Evolutionary conservation across 2,797 vertebrate species (phyloP).

Genomic region (Acrocephalus scirpaceus): DNA sequence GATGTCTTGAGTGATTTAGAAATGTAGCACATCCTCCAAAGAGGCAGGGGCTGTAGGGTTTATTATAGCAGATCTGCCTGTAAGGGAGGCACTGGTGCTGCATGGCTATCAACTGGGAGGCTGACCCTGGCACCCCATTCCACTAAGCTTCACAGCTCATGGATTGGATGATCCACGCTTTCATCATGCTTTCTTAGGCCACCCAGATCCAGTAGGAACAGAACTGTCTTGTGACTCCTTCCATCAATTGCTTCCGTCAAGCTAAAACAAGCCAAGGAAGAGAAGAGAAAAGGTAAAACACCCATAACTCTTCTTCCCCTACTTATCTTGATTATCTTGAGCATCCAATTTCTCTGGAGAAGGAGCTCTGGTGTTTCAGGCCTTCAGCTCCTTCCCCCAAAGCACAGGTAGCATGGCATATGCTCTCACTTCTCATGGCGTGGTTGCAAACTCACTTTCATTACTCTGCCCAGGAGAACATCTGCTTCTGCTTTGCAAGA

Average conservation of each 20-base stretch:
- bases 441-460: neutral
- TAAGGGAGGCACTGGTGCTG: neutral
- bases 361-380: neutral
- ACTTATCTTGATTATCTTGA: neutral
- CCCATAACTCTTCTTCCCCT: neutral
- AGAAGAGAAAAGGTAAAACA: neutral
- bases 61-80: neutral
- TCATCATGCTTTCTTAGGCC: neutral
- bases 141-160: neutral
- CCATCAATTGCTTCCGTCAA: neutral
- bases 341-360: neutral
- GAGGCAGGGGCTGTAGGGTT: neutral
- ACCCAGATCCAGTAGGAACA: neutral
- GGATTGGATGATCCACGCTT: neutral
- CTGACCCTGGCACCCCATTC: neutral
- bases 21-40: neutral
- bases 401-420: neutral
- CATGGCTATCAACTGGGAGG: accelerated
- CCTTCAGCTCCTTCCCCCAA: neutral
- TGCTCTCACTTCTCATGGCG: neutral
- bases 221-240: neutral
- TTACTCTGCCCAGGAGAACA: neutral
- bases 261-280: neutral
- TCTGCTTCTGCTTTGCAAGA: neutral
- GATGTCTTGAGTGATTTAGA: neutral